phyloP scores from a whole-genome alignment of 1,140 invertebrate genomes.

The Lasioglossum baleicum region DNA sequence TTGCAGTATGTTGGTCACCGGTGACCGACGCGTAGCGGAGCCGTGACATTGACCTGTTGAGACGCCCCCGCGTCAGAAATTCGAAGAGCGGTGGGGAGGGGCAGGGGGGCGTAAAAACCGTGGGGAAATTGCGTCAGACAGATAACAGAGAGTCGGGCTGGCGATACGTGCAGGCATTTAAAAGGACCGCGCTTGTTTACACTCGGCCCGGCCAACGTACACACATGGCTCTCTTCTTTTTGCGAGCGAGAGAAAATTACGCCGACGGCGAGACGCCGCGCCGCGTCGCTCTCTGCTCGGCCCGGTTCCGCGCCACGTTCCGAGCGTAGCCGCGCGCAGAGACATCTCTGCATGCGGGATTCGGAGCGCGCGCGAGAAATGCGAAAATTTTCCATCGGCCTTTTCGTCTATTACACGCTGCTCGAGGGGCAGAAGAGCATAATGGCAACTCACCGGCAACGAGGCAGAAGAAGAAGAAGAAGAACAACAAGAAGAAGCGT shows the following conservation, averaged over 20 bases:
- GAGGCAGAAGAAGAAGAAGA: too few species aligned
- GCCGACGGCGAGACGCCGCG: constrained; percentile 23
- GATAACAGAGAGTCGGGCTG: constrained; percentile 10
- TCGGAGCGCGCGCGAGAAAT: neutral
- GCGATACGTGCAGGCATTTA: constrained; percentile 32
- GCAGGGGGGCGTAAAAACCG: neutral
- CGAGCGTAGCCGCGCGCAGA: neutral
- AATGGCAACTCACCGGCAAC: neutral
- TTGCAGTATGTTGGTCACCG: too few species aligned
- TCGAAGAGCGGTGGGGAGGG: neutral
- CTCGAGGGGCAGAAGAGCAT: too few species aligned
- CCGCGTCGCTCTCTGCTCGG: too few species aligned
- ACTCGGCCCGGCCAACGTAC: constrained; percentile 10
- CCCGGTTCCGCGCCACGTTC: too few species aligned
- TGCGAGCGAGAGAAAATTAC: constrained; percentile 19
- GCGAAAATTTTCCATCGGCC: constrained; percentile 3
- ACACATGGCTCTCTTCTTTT: constrained; percentile 24
- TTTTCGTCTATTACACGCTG: neutral
- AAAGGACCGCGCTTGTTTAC: constrained; percentile 45
- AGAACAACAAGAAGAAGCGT: too few species aligned
- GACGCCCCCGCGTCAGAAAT: constrained; percentile 6
- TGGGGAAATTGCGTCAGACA: constrained; percentile 15
- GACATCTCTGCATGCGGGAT: neutral
- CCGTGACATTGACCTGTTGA: neutral
- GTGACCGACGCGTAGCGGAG: too few species aligned